phyloP scores from a whole-genome alignment of 2,797 vertebrate genomes.

The Hemitrygon akajei region DNA sequence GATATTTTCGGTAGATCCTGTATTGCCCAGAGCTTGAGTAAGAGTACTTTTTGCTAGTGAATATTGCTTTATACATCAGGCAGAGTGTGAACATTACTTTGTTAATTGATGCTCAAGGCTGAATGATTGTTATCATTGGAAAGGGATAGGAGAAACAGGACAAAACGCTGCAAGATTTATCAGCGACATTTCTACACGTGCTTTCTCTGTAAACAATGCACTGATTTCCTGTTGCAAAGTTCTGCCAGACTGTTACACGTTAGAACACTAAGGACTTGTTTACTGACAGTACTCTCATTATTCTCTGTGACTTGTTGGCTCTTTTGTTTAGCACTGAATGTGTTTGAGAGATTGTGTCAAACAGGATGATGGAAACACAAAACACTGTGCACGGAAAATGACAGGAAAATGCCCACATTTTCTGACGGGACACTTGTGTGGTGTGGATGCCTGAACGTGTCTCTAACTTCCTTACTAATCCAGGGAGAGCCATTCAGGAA shows the following conservation, averaged over 20 bases:
- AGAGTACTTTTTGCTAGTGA: no score
- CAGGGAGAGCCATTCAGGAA: constrained; percentile 19
- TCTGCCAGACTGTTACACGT: no score
- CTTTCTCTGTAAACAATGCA: neutral
- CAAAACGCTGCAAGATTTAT: neutral
- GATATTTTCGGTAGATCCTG: neutral
- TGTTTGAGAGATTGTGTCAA: constrained; percentile 22
- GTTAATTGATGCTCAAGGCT: neutral
- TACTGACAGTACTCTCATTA: neutral
- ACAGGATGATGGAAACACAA: neutral
- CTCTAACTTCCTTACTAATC: neutral
- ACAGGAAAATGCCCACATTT: constrained; percentile 25
- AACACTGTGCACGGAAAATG: neutral
- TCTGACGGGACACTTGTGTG: neutral
- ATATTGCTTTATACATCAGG: no score
- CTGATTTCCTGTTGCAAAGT: neutral
- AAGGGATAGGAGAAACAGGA: neutral
- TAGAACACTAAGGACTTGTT: neutral
- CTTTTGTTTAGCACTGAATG: neutral
- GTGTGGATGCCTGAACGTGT: neutral
- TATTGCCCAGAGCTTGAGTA: neutral
- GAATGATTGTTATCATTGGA: neutral
- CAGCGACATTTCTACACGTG: neutral
- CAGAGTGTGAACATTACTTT: no score
- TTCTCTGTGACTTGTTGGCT: neutral